Base-by-base conservation (phyloP, 2,888 invertebrate species). In the Melanophora roralis region DNA sequence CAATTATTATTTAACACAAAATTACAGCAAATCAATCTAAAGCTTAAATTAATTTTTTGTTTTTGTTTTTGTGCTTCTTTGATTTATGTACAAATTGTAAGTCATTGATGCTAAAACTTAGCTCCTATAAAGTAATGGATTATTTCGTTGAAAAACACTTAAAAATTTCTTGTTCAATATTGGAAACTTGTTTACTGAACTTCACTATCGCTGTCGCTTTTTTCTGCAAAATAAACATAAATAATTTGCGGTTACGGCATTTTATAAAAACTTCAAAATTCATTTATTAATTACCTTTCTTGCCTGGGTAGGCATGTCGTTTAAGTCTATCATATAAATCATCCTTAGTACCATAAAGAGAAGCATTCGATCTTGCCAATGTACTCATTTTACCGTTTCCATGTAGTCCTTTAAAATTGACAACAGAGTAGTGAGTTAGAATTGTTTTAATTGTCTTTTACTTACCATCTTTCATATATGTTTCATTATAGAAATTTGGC, bases 401-500 rank as follows among this genome's bases (percentile, higher is more conserved):
- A 89, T 97, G 97, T 72, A 97, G 92, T 87, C 96, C 89, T 89
- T 36, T 53, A 1, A 27, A 27, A 51, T 6, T n/a, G 7, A 27
- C 23, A 14, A 27, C 1, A 23, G n/a, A n/a, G n/a, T n/a, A 8
- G 16, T 7, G 21, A 12, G 6, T 49, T 23, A 49, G n/a, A 8
- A 16, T 23, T 16, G 16, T 23, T 4, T 9, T 47, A 27, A 27
- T 36, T 36, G 0, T 1, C 1, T 19, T 8, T 36, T 9, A 69
- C 68, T 84, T 80, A 89, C 90, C 93, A 91, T 96, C 96, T 91
- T 97, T 97, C 97, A 97, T 97, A 88, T 97, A 97, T 1, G 97
- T 97, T 90, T 97, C 97, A 89, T 97, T 97, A 91, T 97, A 97
- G 90, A 97, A 97, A 90, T 97, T 97, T 0, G 97, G 97, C 97